A percentile compares a stretch with the other conserved stretches of the same genome.
Evolutionary conservation across 2,797 vertebrate species (phyloP).

Genomic region (Emydoidea blandingii): DNA sequence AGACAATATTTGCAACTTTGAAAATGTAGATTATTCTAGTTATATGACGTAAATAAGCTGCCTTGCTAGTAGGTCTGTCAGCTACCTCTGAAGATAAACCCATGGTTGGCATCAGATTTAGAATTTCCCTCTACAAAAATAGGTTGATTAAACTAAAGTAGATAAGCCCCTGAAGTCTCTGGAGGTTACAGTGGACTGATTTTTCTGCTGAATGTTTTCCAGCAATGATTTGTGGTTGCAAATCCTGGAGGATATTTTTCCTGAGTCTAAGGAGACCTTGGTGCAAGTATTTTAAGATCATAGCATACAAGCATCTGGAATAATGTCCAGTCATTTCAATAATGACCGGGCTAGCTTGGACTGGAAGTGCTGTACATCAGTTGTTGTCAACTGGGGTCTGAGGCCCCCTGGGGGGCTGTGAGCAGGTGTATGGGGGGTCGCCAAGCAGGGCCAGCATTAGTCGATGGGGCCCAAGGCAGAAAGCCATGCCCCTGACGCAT

Average conservation of each 20-base stretch:
- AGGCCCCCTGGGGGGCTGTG: too few species aligned
- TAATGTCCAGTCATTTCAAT: neutral
- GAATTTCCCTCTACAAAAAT: neutral
- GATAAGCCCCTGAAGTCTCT: neutral
- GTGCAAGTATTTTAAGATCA: neutral
- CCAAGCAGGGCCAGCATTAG: too few species aligned
- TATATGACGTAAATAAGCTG: neutral
- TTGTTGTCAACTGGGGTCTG: neutral
- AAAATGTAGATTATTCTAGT: neutral
- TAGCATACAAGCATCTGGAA: neutral
- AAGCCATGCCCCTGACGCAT: too few species aligned
- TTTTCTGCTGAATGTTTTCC: neutral
- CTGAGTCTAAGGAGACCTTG: neutral
- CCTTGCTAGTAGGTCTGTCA: neutral
- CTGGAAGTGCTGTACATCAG: neutral
- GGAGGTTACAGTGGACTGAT: neutral
- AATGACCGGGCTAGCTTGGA: neutral
- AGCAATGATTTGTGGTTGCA: neutral
- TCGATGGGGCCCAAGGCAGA: too few species aligned
- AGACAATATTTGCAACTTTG: neutral
- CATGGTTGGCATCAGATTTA: neutral
- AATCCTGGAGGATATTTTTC: neutral
- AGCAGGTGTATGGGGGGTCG: too few species aligned
- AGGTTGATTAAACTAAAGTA: neutral
- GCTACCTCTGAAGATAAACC: neutral